These are phyloP conservation scores for Holcopasites calliopsidis DNA, from an alignment of 1,140 invertebrate genomes.

Conservation along the genomic window DNA sequence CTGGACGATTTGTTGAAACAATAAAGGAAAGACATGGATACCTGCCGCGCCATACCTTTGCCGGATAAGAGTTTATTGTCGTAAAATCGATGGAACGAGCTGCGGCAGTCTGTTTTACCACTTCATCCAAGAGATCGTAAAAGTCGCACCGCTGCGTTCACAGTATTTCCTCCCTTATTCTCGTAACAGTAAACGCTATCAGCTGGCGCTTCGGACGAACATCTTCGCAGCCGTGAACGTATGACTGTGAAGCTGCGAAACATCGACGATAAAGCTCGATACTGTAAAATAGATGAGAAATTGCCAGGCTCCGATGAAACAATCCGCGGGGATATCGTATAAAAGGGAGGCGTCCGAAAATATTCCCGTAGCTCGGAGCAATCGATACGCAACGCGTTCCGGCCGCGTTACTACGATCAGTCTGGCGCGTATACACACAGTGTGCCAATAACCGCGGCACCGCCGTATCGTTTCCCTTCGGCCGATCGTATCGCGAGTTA, in stretches of 20 bases:
- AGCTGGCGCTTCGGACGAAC: slow-evolving; percentile 8
- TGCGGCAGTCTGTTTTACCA: slow-evolving; percentile 28
- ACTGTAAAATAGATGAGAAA: too few relatives aligned
- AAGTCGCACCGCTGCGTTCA: slow-evolving; percentile 16
- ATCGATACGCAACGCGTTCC: slow-evolving; percentile 1
- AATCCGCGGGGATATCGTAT: neutral
- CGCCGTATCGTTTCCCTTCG: neutral
- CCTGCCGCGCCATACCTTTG: neutral
- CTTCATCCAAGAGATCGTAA: slow-evolving; percentile 37
- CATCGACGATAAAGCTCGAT: slow-evolving; percentile 37
- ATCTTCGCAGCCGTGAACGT: slow-evolving; percentile 17
- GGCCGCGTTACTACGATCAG: neutral
- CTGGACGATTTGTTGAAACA: neutral
- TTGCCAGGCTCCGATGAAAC: too few relatives aligned
- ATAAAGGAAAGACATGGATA: neutral
- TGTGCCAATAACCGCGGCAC: slow-evolving; percentile 9
- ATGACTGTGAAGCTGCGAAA: slow-evolving; percentile 25
- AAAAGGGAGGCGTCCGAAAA: neutral
- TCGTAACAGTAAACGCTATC: slow-evolving; percentile 19
- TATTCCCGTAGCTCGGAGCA: neutral
- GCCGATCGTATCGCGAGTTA: slow-evolving; percentile 39
- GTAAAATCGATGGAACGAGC: slow-evolving; percentile 35
- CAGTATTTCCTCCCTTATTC: slow-evolving; percentile 7
- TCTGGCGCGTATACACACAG: neutral
- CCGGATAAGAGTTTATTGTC: slow-evolving; percentile 31